phyloP scores from a whole-genome alignment of 2,888 invertebrate species.

The Conus canariensis region DNA sequence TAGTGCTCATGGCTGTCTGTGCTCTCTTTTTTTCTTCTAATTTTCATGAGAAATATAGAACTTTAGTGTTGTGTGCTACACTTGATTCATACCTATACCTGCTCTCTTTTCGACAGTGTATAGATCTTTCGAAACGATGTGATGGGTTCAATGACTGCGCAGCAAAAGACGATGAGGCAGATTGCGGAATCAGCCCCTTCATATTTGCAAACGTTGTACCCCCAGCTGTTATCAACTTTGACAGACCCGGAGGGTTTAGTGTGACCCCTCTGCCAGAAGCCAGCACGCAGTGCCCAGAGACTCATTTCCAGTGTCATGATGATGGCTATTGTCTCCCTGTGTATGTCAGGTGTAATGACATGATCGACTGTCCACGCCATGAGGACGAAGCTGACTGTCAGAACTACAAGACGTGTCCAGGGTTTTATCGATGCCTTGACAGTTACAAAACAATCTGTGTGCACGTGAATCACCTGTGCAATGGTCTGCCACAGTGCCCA shows the following conservation, averaged over 20 bases:
- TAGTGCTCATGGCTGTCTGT: no score
- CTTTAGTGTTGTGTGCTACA: no score
- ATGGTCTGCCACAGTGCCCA: not conserved
- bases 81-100: no score
- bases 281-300: not conserved
- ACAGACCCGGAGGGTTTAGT: slow-evolving; percentile 2
- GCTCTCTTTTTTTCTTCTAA: no score
- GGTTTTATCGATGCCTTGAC: not conserved
- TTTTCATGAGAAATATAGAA: no score
- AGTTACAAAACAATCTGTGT: not conserved
- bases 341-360: slow-evolving; percentile 9
- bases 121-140: no score
- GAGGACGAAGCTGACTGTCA: not conserved
- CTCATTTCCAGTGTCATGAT: not conserved
- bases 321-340: slow-evolving; percentile 3
- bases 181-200: no score
- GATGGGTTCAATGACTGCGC: no score
- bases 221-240: slow-evolving; percentile 2
- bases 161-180: no score
- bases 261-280: not conserved
- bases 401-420: not conserved
- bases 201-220: no score
- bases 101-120: no score
- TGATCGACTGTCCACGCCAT: not conserved
- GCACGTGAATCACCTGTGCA: slow-evolving; percentile 1